These are phyloP conservation scores for Pipistrellus pipistrellus DNA, from an alignment of 2,797 vertebrate species.

Conservation along the genomic window DNA sequence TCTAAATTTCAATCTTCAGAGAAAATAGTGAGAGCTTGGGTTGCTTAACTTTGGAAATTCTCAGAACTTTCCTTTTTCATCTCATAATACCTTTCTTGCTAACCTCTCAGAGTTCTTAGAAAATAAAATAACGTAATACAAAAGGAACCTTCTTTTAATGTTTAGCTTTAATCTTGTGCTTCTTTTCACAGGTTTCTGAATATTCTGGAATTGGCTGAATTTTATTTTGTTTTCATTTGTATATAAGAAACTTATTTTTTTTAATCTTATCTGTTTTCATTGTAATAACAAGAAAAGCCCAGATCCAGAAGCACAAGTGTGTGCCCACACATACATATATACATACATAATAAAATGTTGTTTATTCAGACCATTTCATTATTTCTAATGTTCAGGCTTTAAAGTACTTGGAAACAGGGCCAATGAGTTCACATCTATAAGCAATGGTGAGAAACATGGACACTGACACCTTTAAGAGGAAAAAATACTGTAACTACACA, in stretches of 20 bases:
- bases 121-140: constrained; percentile 23
- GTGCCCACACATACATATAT: not conserved
- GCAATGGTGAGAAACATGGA: not conserved
- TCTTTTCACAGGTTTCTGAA: constrained; percentile 3
- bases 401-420: not conserved
- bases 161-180: not conserved
- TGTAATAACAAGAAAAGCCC: not conserved
- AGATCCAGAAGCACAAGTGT: not conserved
- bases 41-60: not conserved
- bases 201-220: not conserved
- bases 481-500: not conserved
- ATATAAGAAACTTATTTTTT: not conserved
- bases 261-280: not conserved
- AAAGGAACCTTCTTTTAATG: not conserved
- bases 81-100: not conserved
- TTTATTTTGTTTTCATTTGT: not conserved
- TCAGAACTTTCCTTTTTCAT: not conserved
- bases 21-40: not conserved
- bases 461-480: not conserved
- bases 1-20: not conserved
- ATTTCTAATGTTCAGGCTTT: not conserved
- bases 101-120: not conserved
- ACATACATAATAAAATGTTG: no score
- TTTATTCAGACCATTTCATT: not conserved
- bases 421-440: not conserved